phyloP scores from a whole-genome alignment of 2,113 vertebrate genomes.

The Ivindomyrus marchei region DNA sequence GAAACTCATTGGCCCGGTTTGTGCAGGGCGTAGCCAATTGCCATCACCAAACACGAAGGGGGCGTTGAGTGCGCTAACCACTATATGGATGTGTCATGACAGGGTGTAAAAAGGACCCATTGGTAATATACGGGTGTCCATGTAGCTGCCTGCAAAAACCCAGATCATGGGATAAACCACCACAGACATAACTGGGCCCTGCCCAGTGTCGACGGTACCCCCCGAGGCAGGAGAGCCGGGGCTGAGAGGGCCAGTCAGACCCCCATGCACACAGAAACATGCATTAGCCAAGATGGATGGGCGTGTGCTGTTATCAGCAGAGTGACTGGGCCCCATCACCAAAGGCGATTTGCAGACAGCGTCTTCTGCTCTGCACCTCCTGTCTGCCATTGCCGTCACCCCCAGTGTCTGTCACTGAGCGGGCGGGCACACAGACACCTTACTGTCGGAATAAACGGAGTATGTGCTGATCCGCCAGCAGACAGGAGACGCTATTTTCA shows the following conservation, averaged over 20 bases:
- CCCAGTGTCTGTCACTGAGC: neutral
- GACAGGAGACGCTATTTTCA: neutral
- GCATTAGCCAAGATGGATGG: constrained; percentile 25
- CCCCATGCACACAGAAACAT: neutral
- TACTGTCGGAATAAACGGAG: neutral
- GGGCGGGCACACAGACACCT: neutral
- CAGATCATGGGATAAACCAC: neutral
- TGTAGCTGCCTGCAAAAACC: neutral
- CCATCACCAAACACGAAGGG: neutral
- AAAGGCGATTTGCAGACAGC: constrained; percentile 25
- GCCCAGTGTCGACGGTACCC: neutral
- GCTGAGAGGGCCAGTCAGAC: neutral
- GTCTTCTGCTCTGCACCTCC: neutral
- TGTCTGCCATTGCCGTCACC: neutral
- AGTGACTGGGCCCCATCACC: constrained; percentile 39
- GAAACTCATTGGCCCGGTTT: neutral
- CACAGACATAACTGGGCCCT: neutral
- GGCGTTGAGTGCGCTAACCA: neutral
- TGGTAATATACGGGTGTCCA: neutral
- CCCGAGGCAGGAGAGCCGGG: neutral
- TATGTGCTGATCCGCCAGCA: neutral
- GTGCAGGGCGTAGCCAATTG: neutral
- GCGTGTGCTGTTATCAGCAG: constrained; percentile 36
- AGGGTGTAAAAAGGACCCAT: neutral
- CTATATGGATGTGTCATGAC: neutral